phyloP scores from a whole-genome alignment of 2,797 vertebrate species.

The Lacerta bilineata region DNA sequence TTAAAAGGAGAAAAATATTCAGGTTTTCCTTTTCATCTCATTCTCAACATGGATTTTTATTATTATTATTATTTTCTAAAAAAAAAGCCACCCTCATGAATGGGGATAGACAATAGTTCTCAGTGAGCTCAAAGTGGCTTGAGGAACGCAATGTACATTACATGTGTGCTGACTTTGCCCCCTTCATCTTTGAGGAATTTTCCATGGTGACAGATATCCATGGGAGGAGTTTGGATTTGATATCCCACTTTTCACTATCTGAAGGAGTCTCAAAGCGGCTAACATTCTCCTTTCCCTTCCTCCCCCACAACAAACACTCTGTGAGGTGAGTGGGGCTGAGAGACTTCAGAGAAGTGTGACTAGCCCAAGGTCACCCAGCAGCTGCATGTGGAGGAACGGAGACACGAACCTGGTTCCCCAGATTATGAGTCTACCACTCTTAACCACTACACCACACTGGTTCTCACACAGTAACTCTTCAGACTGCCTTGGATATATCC shows the following conservation, averaged over 20 bases:
- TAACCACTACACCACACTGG: too few species aligned
- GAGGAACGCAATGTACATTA: conserved; percentile 7
- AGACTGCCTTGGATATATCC: background rate
- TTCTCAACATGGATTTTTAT: background rate
- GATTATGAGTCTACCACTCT: too few species aligned
- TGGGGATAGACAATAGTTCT: conserved; percentile 28
- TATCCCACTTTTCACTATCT: too few species aligned
- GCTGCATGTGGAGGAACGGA: too few species aligned
- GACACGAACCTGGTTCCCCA: too few species aligned
- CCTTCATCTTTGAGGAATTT: background rate
- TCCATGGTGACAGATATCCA: background rate
- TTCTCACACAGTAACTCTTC: background rate
- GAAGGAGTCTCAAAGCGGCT: too few species aligned
- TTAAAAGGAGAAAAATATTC: conserved; percentile 61
- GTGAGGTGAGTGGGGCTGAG: too few species aligned
- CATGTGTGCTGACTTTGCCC: background rate
- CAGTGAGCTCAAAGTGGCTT: conserved; percentile 31
- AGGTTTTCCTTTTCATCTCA: conserved; percentile 16
- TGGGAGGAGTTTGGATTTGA: background rate
- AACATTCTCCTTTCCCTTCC: too few species aligned
- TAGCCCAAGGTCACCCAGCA: too few species aligned
- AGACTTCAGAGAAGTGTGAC: too few species aligned
- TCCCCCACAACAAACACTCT: too few species aligned
- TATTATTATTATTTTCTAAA: background rate
- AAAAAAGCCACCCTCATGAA: background rate